Evolutionary conservation across 1,140 invertebrate genomes (phyloP), one percentile per base, ranked within the genome.

Genomic region (Drosophila malerkotliana): DNA sequence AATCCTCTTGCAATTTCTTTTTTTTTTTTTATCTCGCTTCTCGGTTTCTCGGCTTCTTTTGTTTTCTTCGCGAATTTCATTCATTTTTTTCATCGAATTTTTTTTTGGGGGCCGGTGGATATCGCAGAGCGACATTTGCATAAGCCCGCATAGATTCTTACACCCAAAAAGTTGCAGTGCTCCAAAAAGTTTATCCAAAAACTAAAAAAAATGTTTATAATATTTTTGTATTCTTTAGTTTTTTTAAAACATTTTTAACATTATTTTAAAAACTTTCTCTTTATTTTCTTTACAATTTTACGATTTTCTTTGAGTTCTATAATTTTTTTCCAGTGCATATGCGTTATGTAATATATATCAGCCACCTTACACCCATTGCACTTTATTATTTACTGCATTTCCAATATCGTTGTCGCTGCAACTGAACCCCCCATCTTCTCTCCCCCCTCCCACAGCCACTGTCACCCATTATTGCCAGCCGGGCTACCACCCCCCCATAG

Each of bases 321-420:
- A 3, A 15, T 30, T 47, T 47, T 4, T 14, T 8, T 30, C 15
- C 32, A 47, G 45, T 71, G 34, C n/a, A 39, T 32, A n/a, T 34
- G 12, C 37, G 37, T 45, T 45, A 54, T 62, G 32, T 47, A 24
- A 44, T 30, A 26, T 14, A 63, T 30, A 12, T 37, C 21, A 10
- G 32, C 28, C 26, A 30, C 14, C n/a, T 15, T 26, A 34, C 51
- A 39, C 26, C 51, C 28, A 37, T 30, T 55, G 57, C 57, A 54
- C 51, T 73, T 75, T 58, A 76, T 68, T 76, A 76, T 76, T 76
- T 76, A 76, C 73, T 67, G 69, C 69, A 61, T 49, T 72, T 61
- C 55, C 69, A 72, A 72, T 68, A 72, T 48, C 49, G 55, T 21
- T n/a, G 37, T 28, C 32, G 26, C 7, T 34, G 41, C 61, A 34